These are phyloP conservation scores for Gryon sp. DNA, from an alignment of 1,140 invertebrate genomes.

Conservation along the genomic window DNA sequence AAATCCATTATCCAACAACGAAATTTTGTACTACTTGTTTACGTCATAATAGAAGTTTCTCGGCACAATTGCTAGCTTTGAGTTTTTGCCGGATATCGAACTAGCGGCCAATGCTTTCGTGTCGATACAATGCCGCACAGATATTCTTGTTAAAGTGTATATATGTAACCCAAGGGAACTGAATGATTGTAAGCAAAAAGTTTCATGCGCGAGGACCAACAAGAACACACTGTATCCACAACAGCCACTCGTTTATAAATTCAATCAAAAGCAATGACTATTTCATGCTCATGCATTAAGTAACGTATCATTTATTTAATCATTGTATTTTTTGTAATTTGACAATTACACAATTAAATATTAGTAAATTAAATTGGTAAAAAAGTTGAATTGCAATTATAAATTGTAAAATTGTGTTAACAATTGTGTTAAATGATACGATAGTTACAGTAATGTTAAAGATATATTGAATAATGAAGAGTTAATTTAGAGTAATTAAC, in stretches of 20 bases:
- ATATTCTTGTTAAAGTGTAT: slow-evolving; percentile 30
- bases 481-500: too few relatives aligned
- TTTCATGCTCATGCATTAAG: neutral
- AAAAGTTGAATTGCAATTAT: too few relatives aligned
- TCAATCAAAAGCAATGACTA: neutral
- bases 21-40: slow-evolving; percentile 30
- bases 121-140: slow-evolving; percentile 12
- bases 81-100: slow-evolving; percentile 28
- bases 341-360: too few relatives aligned
- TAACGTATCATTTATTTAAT: too few relatives aligned
- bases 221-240: slow-evolving; percentile 1
- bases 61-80: slow-evolving; percentile 27
- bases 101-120: slow-evolving; percentile 9
- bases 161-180: neutral
- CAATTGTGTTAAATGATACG: too few relatives aligned
- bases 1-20: slow-evolving; percentile 22
- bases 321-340: too few relatives aligned
- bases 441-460: too few relatives aligned
- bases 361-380: too few relatives aligned
- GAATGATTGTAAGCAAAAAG: neutral
- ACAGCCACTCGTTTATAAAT: neutral
- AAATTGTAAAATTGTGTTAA: too few relatives aligned
- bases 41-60: slow-evolving; percentile 43
- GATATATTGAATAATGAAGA: too few relatives aligned
- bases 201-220: slow-evolving; percentile 10